Evolutionary conservation across 1,140 invertebrate species (phyloP), one percentile per base, ranked within the genome.

Genomic region (Pectinophora gossypiella): DNA sequence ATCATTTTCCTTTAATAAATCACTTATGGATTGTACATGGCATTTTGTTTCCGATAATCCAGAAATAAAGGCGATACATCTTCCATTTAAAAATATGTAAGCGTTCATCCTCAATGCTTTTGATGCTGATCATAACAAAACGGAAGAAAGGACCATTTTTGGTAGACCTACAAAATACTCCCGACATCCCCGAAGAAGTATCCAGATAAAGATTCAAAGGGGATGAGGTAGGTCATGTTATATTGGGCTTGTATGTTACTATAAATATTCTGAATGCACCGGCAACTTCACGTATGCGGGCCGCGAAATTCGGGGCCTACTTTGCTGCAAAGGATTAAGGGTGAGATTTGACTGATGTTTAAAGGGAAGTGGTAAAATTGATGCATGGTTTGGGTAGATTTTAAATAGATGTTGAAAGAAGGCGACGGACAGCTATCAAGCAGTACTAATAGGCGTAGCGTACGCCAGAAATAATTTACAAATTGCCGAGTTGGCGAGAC

Each of bases 371-470:
- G 18, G 42, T 44, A 44, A 16, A 40, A 20, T 44, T 10, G 42
- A 21, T 16, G 36, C 16, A 15, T 43, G 21, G 49, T 54, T 68
- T 59, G 64, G 50, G 68, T 68, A 61, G 75, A 78, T 83, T 84
- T 86, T 83, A 86, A 86, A 86, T 83, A 83, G 77, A 86, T 55
- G 83, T 61, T 85, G 83, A 86, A 83, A 86, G 83, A 85, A 83
- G 67, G 68, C 62, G 72, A 81, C 80, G 71, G 79, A 69, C 78
- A 82, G 74, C 76, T 73, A 86, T 86, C 83, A 86, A 83, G 83
- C 72, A 64, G 68, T 73, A 67, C 83, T 86, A 86, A 86, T 85
- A 86, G 81, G 77, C 81, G 75, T 77, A 68, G 62, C 72, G 65
- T 64, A 60, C 56, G 70, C 70, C 75, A 76, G 65, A 75, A 84